Conservation (phyloP, 2,888 invertebrate species). For the Dryomyza anilis region DNA sequence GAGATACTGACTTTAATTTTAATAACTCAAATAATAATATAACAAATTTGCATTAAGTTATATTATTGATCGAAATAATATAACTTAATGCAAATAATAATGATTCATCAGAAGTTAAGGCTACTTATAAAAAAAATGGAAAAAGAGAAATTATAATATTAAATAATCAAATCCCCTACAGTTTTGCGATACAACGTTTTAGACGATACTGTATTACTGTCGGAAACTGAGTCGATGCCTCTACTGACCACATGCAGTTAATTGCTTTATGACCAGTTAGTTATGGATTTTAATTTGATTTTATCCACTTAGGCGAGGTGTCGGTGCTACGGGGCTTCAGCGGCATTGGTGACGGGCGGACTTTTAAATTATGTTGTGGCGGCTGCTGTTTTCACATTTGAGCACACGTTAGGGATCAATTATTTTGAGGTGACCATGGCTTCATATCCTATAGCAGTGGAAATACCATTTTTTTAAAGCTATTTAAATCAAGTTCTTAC, state of each 20-base stretch:
- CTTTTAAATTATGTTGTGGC: slow-evolving; percentile 30
- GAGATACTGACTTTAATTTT: too few relatives aligned
- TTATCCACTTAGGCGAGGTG: slow-evolving; percentile 31
- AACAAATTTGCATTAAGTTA: too few relatives aligned
- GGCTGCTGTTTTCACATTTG: slow-evolving; percentile 22
- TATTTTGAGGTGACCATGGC: slow-evolving; percentile 24
- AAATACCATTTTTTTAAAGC: slow-evolving; percentile 19
- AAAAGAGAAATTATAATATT: too few relatives aligned
- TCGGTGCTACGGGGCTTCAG: background rate
- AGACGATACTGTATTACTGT: too few relatives aligned
- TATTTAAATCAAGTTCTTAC: background rate
- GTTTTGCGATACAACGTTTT: too few relatives aligned
- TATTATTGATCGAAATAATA: too few relatives aligned
- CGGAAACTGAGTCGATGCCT: too few relatives aligned
- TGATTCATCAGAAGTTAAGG: too few relatives aligned
- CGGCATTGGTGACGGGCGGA: background rate
- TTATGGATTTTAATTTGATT: slow-evolving; percentile 56
- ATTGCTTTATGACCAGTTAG: slow-evolving; percentile 59
- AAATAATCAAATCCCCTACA: too few relatives aligned
- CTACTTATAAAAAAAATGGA: too few relatives aligned
- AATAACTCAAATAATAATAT: too few relatives aligned
- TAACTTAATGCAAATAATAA: too few relatives aligned
- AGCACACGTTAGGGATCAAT: slow-evolving; percentile 34
- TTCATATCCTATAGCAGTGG: slow-evolving; percentile 21
- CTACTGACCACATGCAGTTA: slow-evolving; percentile 58